Percentiles rank a stretch among this genome's conserved stretches.
These are phyloP conservation scores for Sepioteuthis lessoniana DNA, from an alignment of 2,888 invertebrate genomes.

Conservation along the genomic window DNA sequence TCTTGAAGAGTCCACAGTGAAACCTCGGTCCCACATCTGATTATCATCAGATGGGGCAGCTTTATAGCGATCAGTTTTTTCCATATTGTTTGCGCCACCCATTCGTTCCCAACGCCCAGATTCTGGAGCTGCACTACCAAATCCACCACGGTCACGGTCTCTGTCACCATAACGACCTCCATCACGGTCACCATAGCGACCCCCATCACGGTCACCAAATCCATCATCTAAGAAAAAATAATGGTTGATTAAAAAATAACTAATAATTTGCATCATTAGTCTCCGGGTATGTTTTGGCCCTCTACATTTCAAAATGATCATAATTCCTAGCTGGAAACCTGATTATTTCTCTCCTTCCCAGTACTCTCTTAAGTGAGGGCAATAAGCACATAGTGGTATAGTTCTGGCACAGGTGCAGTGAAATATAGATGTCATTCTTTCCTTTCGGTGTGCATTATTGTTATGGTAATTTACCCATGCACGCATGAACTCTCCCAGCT, in stretches of 20 bases:
- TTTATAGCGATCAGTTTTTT: background rate
- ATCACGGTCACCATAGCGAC: conserved; percentile 69
- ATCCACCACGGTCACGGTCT: conserved; percentile 55
- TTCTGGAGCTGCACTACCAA: conserved; percentile 48
- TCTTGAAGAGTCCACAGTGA: conserved; percentile 54
- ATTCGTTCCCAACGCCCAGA: conserved; percentile 40
- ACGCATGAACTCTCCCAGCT: too few relatives aligned
- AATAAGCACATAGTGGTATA: too few relatives aligned
- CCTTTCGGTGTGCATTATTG: too few relatives aligned
- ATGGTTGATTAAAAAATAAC: background rate
- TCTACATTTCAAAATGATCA: too few relatives aligned
- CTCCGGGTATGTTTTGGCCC: too few relatives aligned
- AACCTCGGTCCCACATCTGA: conserved; percentile 38
- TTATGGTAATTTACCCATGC: too few relatives aligned
- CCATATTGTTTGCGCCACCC: background rate
- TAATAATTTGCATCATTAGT: background rate
- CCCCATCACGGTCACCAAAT: conserved; percentile 73
- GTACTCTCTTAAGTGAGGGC: too few relatives aligned
- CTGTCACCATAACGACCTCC: conserved; percentile 73
- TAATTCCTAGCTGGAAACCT: too few relatives aligned
- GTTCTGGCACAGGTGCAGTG: too few relatives aligned
- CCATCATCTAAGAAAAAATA: conserved; percentile 36
- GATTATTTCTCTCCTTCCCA: too few relatives aligned
- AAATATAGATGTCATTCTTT: too few relatives aligned
- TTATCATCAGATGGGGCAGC: conserved; percentile 41